Conservation (phyloP, 2,113 vertebrate species). For the Oenanthe melanoleuca region DNA sequence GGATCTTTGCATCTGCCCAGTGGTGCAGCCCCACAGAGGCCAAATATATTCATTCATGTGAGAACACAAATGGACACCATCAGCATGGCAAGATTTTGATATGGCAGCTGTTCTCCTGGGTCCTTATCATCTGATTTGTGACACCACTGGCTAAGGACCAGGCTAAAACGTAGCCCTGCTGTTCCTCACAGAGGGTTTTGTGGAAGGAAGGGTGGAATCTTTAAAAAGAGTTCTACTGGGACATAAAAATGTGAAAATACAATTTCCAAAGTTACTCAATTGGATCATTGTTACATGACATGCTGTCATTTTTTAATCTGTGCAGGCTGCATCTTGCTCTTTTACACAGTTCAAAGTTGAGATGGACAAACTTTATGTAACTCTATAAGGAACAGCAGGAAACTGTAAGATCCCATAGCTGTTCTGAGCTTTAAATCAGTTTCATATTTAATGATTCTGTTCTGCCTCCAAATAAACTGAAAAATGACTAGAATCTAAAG, state of each 20-base stretch:
- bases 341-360: not conserved
- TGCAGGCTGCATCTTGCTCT: not conserved
- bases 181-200: accelerated
- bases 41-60: not conserved
- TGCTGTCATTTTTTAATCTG: not conserved
- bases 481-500: conserved; percentile 44
- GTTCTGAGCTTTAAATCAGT: conserved; percentile 29
- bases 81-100: not conserved
- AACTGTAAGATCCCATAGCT: not conserved
- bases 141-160: not conserved
- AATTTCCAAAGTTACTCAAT: conserved; percentile 3
- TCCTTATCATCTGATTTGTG: not conserved
- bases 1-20: not conserved
- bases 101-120: not conserved
- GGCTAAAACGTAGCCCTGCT: not conserved
- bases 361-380: not conserved
- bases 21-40: not conserved
- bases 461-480: conserved; percentile 53
- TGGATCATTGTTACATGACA: not conserved
- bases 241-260: not conserved
- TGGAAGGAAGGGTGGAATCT: not conserved
- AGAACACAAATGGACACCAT: not conserved
- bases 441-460: conserved; percentile 15
- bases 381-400: not conserved
- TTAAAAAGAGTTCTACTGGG: not conserved